These are phyloP conservation scores for Cephalopholis sonnerati DNA, from an alignment of 2,113 vertebrate species.

Conservation along the genomic window DNA sequence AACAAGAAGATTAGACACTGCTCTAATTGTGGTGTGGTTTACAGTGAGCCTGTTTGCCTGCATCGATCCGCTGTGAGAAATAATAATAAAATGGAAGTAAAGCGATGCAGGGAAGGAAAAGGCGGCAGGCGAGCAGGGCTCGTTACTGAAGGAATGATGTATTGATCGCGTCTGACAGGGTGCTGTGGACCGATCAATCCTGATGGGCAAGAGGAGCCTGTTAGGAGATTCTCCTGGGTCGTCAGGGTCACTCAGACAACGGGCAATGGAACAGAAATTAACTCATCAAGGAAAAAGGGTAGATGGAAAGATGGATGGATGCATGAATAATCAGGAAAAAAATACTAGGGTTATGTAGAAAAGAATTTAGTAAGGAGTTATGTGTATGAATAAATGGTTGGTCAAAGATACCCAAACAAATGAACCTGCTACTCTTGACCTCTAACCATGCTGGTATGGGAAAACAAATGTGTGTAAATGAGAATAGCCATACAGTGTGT, in stretches of 20 bases:
- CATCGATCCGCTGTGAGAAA: conserved; percentile 87
- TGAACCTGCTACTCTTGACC: conserved; percentile 7
- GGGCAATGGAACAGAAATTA: conserved; percentile 84
- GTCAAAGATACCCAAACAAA: background rate
- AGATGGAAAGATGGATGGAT: conserved; percentile 54
- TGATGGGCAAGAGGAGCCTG: conserved; percentile 83
- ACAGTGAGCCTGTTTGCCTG: conserved; percentile 86
- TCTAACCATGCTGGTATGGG: background rate
- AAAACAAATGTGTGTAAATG: conserved; percentile 44
- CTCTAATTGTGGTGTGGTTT: conserved; percentile 92
- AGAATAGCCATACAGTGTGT: conserved; percentile 1
- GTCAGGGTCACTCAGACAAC: conserved; percentile 85
- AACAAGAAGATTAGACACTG: conserved; percentile 82
- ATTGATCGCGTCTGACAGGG: conserved; percentile 93
- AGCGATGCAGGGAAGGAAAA: conserved; percentile 83
- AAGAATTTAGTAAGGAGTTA: conserved; percentile 25
- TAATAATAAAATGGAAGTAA: conserved; percentile 90
- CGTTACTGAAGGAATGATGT: conserved; percentile 93
- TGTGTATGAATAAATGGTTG: conserved; percentile 3
- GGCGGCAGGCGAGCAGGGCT: conserved; percentile 73
- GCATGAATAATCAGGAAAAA: conserved; percentile 48
- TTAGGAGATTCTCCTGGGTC: conserved; percentile 87
- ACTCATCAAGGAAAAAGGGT: conserved; percentile 80
- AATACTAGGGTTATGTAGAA: conserved; percentile 26
- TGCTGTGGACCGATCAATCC: conserved; percentile 91